Conservation (phyloP, 2,113 vertebrate species). For the Xyliphius kryptos region DNA sequence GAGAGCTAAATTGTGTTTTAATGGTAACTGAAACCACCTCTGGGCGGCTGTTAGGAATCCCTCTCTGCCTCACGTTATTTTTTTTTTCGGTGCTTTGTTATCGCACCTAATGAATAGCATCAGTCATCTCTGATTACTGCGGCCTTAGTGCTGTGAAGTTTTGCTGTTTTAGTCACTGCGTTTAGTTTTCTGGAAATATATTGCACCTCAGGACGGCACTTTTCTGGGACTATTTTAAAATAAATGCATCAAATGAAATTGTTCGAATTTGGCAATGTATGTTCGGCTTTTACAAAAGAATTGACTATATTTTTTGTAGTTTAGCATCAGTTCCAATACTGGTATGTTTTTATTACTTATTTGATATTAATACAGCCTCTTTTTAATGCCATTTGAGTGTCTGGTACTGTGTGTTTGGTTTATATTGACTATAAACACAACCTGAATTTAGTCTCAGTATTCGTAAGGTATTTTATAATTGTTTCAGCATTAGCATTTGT, state of each 20-base stretch:
- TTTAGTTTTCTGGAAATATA: constrained; percentile 32
- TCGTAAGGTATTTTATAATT: constrained; percentile 3
- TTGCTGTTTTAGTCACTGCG: constrained; percentile 30
- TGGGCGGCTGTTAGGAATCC: constrained; percentile 34
- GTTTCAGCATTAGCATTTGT: constrained; percentile 4
- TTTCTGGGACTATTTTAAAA: too few species aligned
- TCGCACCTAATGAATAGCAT: constrained; percentile 48
- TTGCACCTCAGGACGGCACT: constrained; percentile 16
- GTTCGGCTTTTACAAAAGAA: too few species aligned
- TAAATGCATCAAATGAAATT: too few species aligned
- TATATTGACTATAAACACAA: background rate
- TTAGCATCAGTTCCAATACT: constrained; percentile 1
- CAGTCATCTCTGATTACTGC: constrained; percentile 50
- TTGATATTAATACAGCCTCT: constrained; percentile 2
- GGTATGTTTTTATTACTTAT: constrained; percentile 4
- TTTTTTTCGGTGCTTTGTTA: constrained; percentile 48
- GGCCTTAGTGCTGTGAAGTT: constrained; percentile 14
- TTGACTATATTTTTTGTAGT: constrained; percentile 13
- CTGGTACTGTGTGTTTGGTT: background rate
- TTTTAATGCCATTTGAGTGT: background rate
- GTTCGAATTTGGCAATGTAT: too few species aligned
- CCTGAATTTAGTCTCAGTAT: background rate
- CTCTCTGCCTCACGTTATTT: constrained; percentile 49
- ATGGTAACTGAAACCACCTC: too few species aligned
- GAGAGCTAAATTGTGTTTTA: constrained; percentile 49